These are phyloP conservation scores for Drosophila bocki DNA, from an alignment of 1,140 invertebrate species.

Conservation along the genomic window DNA sequence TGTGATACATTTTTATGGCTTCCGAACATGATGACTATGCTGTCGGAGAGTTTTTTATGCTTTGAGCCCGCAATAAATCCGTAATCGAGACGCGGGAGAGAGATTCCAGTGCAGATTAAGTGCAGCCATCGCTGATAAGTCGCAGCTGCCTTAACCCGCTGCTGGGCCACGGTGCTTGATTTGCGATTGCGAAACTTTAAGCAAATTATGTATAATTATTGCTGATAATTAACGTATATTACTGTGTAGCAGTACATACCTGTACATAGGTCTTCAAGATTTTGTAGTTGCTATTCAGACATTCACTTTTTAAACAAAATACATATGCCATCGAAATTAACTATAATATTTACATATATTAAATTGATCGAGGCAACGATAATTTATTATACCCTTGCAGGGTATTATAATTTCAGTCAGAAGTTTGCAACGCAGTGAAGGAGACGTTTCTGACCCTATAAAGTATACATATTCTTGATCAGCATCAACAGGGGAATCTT, in stretches of 20 bases:
- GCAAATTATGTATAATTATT: neutral
- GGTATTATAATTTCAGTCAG: no score
- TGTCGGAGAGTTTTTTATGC: constrained; percentile 22
- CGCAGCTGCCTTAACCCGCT: constrained; percentile 30
- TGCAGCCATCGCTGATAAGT: constrained; percentile 15
- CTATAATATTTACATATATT: neutral
- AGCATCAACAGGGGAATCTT: no score
- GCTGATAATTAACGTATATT: neutral
- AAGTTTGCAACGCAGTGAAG: no score
- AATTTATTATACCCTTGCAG: no score
- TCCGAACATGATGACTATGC: constrained; percentile 20
- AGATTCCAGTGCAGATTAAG: constrained; percentile 31
- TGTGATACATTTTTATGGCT: constrained; percentile 46
- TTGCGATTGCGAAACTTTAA: constrained; percentile 3
- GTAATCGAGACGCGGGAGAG: constrained; percentile 38
- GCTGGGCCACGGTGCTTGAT: constrained; percentile 1
- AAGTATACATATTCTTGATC: no score
- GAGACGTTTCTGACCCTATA: no score
- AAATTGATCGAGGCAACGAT: neutral
- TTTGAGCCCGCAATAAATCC: constrained; percentile 23
- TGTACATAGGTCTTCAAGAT: neutral
- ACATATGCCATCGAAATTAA: neutral
- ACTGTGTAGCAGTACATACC: neutral
- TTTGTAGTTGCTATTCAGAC: neutral
- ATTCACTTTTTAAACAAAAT: neutral